These are phyloP conservation scores for Leptopilina clavipes DNA, from an alignment of 1,140 invertebrate genomes.

Conservation along the genomic window DNA sequence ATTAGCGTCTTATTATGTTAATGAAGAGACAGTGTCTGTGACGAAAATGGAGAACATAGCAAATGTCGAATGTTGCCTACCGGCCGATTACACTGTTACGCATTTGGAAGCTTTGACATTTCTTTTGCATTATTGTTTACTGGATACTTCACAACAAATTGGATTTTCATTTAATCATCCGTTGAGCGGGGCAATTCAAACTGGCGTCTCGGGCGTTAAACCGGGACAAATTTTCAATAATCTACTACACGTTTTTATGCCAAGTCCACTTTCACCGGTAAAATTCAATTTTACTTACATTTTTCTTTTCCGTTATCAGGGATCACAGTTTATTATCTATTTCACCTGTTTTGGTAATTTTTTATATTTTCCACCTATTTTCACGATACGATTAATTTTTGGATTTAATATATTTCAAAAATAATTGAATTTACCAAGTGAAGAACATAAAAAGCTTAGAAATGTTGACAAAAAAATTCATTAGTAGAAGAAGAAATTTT, in stretches of 20 bases:
- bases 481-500: too few relatives aligned
- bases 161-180: slow-evolving; percentile 79
- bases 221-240: slow-evolving; percentile 87
- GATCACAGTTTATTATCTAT: too few relatives aligned
- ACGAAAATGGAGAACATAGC: slow-evolving; percentile 65
- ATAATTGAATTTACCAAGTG: too few relatives aligned
- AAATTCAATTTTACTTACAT: slow-evolving; percentile 46
- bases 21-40: slow-evolving; percentile 54
- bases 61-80: slow-evolving; percentile 72
- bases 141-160: slow-evolving; percentile 82
- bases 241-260: slow-evolving; percentile 86
- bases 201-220: slow-evolving; percentile 76
- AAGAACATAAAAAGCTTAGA: too few relatives aligned
- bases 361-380: too few relatives aligned
- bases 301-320: not conserved
- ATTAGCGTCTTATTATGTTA: slow-evolving; percentile 74
- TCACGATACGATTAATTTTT: too few relatives aligned
- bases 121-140: slow-evolving; percentile 88
- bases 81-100: slow-evolving; percentile 87
- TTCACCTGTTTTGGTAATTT: too few relatives aligned
- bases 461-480: too few relatives aligned
- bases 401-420: too few relatives aligned
- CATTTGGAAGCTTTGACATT: slow-evolving; percentile 89
- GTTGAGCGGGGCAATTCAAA: slow-evolving; percentile 70
- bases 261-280: slow-evolving; percentile 73